Percentiles rank a stretch among this genome's conserved stretches.
phyloP scores from a whole-genome alignment of 1,140 invertebrate genomes.

The Drosophila littoralis region DNA sequence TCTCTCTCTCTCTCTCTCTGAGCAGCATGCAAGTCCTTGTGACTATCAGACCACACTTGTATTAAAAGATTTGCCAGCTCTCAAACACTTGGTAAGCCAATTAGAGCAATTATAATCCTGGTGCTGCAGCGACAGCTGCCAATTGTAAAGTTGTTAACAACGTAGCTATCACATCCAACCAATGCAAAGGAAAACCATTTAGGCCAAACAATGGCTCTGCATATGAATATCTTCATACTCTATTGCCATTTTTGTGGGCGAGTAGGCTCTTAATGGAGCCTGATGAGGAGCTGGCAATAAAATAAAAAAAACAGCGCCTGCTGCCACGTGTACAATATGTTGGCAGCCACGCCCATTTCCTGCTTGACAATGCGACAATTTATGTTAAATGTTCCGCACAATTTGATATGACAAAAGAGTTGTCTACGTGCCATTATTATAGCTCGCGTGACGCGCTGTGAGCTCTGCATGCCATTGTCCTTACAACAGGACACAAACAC shows the following conservation, averaged over 20 bases:
- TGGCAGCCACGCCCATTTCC: background rate
- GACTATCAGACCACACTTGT: background rate
- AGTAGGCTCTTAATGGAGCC: constrained; percentile 11
- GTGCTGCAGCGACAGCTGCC: constrained; percentile 1
- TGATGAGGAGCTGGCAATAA: background rate
- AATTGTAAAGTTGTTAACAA: constrained; percentile 2
- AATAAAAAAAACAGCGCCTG: background rate
- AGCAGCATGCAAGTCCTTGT: background rate
- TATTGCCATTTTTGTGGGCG: constrained; percentile 15
- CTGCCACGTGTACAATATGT: constrained; percentile 56
- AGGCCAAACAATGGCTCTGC: constrained; percentile 28
- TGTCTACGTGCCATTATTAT: constrained; percentile 80
- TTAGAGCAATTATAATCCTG: constrained; percentile 51
- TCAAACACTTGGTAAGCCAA: constrained; percentile 61
- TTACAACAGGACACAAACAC: constrained; percentile 28
- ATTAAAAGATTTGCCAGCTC: constrained; percentile 27
- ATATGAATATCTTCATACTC: constrained; percentile 10
- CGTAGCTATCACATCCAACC: constrained; percentile 20
- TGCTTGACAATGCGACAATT: constrained; percentile 70
- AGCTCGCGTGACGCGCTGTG: constrained; percentile 44
- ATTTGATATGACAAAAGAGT: constrained; percentile 82
- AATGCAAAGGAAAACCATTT: constrained; percentile 21
- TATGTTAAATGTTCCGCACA: constrained; percentile 80
- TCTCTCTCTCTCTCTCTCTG: too few relatives aligned
- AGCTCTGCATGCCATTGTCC: constrained; percentile 61